Evolutionary conservation across 35 echinoderm and acorn worm genomes (phyloP).

Genomic region (Lytechinus variegatus): DNA sequence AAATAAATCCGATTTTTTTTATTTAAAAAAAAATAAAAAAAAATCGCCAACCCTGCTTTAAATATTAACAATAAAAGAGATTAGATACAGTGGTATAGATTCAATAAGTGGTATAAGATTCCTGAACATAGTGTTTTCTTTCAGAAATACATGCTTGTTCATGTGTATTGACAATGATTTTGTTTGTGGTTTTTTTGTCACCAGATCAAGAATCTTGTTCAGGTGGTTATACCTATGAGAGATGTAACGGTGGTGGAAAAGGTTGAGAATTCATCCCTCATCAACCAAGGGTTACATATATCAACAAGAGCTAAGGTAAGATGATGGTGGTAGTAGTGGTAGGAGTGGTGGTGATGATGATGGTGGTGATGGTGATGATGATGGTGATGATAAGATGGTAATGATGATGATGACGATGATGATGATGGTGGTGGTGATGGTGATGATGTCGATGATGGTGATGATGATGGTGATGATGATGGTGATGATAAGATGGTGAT

Average conservation of each 20-base stretch:
- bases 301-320: slow-evolving; percentile 92
- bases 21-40: no score
- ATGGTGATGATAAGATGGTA: no score
- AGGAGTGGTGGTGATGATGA: background rate
- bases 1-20: no score
- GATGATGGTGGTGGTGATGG: no score
- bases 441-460: no score
- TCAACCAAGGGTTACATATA: slow-evolving; percentile 90
- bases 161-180: background rate
- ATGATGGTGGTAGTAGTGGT: background rate
- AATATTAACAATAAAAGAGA: no score
- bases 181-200: background rate
- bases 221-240: slow-evolving; percentile 94
- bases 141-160: background rate
- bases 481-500: no score
- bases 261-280: slow-evolving; percentile 94
- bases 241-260: slow-evolving; percentile 98
- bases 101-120: no score
- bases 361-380: background rate
- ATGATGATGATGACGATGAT: background rate
- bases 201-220: slow-evolving; percentile 86
- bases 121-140: no score
- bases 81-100: no score
- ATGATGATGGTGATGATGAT: no score
- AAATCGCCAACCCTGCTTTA: no score